Conservation (phyloP, 2,888 invertebrate genomes). For the Agrenia bidenticulata region DNA sequence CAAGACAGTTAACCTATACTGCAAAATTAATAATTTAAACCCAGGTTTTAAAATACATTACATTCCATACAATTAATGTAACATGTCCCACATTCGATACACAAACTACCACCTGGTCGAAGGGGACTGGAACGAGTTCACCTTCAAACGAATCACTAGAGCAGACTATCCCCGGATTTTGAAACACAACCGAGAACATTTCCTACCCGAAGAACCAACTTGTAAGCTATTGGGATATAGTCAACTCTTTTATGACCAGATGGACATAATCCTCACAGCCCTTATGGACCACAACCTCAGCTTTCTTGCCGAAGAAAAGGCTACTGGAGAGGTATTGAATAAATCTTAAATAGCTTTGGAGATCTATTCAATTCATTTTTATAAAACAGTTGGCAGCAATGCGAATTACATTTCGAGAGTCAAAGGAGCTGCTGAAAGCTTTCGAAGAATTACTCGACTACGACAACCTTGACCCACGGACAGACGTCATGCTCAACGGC, state of each 20-base stretch:
- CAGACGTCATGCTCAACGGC: conserved; percentile 26
- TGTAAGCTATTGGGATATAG: conserved; percentile 38
- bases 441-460: conserved; percentile 21
- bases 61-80: too few relatives aligned
- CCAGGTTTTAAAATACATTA: too few relatives aligned
- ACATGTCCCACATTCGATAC: too few relatives aligned
- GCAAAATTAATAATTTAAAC: too few relatives aligned
- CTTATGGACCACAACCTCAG: conserved; percentile 38
- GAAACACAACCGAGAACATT: conserved; percentile 33
- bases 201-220: conserved; percentile 40
- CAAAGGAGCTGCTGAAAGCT: too few relatives aligned
- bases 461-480: conserved; percentile 15
- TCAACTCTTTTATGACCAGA: conserved; percentile 33
- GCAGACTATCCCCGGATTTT: conserved; percentile 35
- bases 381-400: conserved; percentile 38
- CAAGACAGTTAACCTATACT: too few relatives aligned
- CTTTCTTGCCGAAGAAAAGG: conserved; percentile 36
- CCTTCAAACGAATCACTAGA: conserved; percentile 29
- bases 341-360: too few relatives aligned
- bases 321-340: conserved; percentile 39
- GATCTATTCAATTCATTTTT: too few relatives aligned
- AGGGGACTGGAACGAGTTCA: conserved; percentile 18
- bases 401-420: conserved; percentile 39
- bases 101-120: too few relatives aligned
- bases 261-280: conserved; percentile 18